These are phyloP conservation scores for Ptychadena robeensis DNA, from an alignment of 2,797 vertebrate genomes.

Conservation along the genomic window DNA sequence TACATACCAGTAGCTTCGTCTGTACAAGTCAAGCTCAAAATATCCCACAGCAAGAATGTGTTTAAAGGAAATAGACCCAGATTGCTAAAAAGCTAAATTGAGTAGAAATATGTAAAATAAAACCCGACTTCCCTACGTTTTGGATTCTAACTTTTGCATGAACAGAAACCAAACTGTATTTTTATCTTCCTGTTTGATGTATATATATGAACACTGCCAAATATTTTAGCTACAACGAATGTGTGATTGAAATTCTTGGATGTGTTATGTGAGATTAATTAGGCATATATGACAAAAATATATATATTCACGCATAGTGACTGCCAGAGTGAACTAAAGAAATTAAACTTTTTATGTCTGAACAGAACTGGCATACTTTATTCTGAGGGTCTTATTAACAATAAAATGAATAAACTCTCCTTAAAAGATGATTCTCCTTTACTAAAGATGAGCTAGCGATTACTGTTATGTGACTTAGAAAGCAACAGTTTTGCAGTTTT, in stretches of 20 bases:
- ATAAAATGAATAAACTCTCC: too few relatives aligned
- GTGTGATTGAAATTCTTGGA: slow-evolving; percentile 2
- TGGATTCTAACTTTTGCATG: not conserved
- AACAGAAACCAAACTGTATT: slow-evolving; percentile 2
- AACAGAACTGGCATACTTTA: not conserved
- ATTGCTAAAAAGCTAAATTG: too few relatives aligned
- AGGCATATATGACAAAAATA: not conserved
- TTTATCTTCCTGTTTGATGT: slow-evolving; percentile 1
- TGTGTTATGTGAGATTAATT: not conserved
- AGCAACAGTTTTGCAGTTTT: too few relatives aligned
- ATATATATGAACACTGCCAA: not conserved
- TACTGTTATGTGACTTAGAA: too few relatives aligned
- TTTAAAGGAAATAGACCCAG: too few relatives aligned
- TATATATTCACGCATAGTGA: not conserved
- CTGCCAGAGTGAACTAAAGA: too few relatives aligned
- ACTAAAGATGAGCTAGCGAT: too few relatives aligned
- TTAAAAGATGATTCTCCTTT: too few relatives aligned
- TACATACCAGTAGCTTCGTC: too few relatives aligned
- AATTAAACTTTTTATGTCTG: not conserved
- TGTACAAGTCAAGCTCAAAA: too few relatives aligned
- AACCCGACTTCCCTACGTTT: not conserved
- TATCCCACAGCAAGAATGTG: too few relatives aligned
- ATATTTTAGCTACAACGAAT: slow-evolving; percentile 7
- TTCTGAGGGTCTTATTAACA: too few relatives aligned
- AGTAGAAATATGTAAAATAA: not conserved